Conservation (phyloP, 1,140 invertebrate genomes). For the Alviniconcha marisindica region DNA sequence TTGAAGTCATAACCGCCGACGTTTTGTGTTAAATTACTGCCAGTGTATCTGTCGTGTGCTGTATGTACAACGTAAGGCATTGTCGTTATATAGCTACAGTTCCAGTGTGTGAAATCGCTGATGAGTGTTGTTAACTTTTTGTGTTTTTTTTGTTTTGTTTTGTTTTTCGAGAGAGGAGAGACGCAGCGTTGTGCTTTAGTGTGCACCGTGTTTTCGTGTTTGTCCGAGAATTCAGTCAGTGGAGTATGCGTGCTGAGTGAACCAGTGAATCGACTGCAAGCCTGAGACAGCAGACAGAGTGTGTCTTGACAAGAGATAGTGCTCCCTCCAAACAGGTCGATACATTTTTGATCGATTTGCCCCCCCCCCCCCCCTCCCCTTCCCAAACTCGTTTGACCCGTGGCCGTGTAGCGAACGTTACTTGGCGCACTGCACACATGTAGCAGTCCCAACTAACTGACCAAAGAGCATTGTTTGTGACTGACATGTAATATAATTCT, state of each 20-base stretch:
- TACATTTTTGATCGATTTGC: slow-evolving; percentile 19
- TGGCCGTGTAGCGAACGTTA: not conserved
- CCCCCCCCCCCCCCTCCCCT: not conserved
- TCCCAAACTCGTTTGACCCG: not conserved
- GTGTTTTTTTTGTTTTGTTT: no score
- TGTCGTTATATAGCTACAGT: no score
- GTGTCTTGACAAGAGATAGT: not conserved
- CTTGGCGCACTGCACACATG: not conserved
- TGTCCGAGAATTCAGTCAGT: not conserved
- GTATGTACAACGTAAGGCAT: no score
- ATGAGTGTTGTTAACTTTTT: no score
- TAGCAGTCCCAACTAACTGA: not conserved
- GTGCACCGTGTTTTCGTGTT: not conserved
- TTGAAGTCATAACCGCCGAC: no score
- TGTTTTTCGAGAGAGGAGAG: no score
- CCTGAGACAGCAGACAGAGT: not conserved
- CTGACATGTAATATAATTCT: not conserved
- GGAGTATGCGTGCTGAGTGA: not conserved
- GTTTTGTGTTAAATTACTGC: no score
- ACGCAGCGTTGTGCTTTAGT: no score
- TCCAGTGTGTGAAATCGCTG: no score
- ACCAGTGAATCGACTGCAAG: not conserved
- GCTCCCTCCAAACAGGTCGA: not conserved
- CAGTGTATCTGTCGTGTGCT: no score
- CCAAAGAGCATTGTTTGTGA: slow-evolving; percentile 9